Evolutionary conservation across 2,113 vertebrate genomes (phyloP), one percentile per base, ranked within the genome.

Genomic region (Elgaria multicarinata): DNA sequence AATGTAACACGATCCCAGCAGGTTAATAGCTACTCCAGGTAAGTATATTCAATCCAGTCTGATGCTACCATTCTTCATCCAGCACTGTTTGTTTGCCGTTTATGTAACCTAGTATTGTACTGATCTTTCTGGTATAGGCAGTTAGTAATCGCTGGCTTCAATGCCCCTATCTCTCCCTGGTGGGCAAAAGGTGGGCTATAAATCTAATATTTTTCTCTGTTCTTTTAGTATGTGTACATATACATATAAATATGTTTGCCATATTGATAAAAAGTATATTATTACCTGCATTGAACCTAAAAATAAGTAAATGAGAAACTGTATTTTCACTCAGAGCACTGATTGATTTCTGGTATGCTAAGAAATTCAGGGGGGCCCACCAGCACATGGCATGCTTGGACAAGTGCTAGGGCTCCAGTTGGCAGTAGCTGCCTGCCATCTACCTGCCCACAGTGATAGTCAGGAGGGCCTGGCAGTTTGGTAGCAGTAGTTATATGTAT

Each of bases 1-100:
- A 99, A 99, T 71, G 98, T 98, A 90, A 98, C 97, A 93, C 97
- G 97, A 94, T 98, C 98, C 90, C 99, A 99, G 92, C 98, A 98
- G 94, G 93, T 98, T 88, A 96, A 97, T 95, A 98, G 95, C 96
- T 98, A 97, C 69, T 97, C 97, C 96, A 99, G 98, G 99, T 99
- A 94, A 95, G 91, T 88, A n/a, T 42, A 89, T 77, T n/a, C 62
- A 12, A 44, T 39, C 84, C 13, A 18, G 0, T 0, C 26, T 16
- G 53, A 90, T 12, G 46, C 33, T 92, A 88, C 39, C 84, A 8
- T 71, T 82, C 39, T 58, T 62, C n/a, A 55, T 7, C 42, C 9
- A 44, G 28, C 6, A 22, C 31, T 50, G 2, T n/a, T 46, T 33
- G 14, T 83, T 85, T 58, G 4, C 36, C 10, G 1, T 6, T 62